These are phyloP conservation scores for Hylaea fasciaria DNA, from an alignment of 2,888 invertebrate genomes.

Conservation along the genomic window DNA sequence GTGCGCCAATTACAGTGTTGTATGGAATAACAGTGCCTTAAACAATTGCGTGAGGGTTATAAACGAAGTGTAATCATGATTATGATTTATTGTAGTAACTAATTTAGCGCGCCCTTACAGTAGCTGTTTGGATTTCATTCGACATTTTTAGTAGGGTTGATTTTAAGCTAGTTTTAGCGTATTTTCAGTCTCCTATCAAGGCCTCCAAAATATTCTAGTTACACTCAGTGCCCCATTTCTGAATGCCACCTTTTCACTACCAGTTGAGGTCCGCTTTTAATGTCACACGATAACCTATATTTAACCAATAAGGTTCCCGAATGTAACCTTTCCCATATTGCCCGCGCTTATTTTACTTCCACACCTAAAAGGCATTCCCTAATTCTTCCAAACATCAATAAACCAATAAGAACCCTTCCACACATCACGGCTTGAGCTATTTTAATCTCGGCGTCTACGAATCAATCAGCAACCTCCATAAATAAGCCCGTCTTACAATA, in stretches of 20 bases:
- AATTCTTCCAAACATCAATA: conserved; percentile 22
- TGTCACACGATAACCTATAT: no score
- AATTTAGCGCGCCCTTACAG: neutral
- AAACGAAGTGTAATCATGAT: conserved; percentile 47
- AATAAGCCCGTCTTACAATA: conserved; percentile 44
- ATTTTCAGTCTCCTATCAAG: neutral
- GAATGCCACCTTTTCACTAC: no score
- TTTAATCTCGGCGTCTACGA: conserved; percentile 38
- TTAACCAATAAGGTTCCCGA: no score
- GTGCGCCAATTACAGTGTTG: conserved; percentile 37
- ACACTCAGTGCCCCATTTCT: no score
- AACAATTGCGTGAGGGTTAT: conserved; percentile 49
- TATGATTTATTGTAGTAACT: conserved; percentile 42
- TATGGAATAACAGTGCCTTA: conserved; percentile 53
- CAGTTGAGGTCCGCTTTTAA: no score
- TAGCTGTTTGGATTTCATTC: no score
- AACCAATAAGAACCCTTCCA: conserved; percentile 31
- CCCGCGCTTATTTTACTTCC: conserved; percentile 13
- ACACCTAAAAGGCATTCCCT: conserved; percentile 36
- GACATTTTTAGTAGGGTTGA: no score
- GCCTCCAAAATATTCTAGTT: no score
- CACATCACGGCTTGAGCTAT: conserved; percentile 30
- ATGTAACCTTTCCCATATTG: conserved; percentile 15
- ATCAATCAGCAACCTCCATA: conserved; percentile 42
- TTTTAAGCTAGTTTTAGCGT: no score